These are phyloP conservation scores for Dermochelys coriacea DNA, from an alignment of 2,797 vertebrate genomes.

Conservation along the genomic window DNA sequence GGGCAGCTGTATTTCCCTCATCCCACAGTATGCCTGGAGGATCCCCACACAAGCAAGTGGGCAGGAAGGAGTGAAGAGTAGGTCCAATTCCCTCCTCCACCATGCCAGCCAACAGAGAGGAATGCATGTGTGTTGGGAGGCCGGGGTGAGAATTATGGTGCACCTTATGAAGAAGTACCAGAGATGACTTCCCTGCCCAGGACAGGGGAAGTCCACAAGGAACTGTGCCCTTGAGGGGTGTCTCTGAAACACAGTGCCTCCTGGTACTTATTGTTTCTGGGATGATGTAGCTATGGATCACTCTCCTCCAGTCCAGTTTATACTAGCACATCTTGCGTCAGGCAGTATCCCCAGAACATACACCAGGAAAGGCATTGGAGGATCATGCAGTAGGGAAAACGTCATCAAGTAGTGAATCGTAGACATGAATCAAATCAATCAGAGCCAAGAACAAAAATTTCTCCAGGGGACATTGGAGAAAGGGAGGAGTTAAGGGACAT, in stretches of 20 bases:
- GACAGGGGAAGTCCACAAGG: neutral
- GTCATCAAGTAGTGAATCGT: neutral
- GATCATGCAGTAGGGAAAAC: neutral
- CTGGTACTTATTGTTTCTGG: neutral
- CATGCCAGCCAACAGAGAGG: neutral
- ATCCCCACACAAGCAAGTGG: neutral
- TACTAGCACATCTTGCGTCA: neutral
- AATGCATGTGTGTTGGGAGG: neutral
- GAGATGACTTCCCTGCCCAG: neutral
- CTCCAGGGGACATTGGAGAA: neutral
- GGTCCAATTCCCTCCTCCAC: neutral
- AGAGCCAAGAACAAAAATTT: neutral
- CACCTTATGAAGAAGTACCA: rapidly evolving
- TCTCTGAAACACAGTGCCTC: neutral
- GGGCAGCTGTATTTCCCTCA: neutral
- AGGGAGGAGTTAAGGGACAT: neutral
- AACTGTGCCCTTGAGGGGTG: neutral
- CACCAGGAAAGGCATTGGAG: neutral
- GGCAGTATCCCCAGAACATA: neutral
- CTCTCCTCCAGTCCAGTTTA: neutral
- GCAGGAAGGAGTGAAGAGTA: neutral
- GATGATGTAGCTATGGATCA: neutral
- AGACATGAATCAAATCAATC: neutral
- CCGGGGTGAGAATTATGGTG: neutral
- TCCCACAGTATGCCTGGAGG: neutral